phyloP scores from a whole-genome alignment of 2,888 invertebrate genomes.

The Tolmerus cingulatus region DNA sequence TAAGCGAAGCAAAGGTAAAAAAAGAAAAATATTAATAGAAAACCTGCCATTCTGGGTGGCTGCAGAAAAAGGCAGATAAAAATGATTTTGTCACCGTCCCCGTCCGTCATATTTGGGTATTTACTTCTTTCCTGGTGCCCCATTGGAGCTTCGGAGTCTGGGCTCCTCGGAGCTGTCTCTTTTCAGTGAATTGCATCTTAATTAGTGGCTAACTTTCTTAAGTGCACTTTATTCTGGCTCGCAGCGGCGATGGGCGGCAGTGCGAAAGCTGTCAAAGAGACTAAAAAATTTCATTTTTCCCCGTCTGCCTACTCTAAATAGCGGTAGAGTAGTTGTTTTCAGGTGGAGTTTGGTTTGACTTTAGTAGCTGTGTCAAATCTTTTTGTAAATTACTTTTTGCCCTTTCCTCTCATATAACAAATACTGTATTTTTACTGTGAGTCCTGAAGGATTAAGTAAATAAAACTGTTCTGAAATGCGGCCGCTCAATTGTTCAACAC shows the following conservation, averaged over 20 bases:
- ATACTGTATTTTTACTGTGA: neutral
- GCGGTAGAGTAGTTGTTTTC: neutral
- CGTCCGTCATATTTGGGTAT: neutral
- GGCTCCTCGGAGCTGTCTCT: neutral
- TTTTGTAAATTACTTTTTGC: too few species aligned
- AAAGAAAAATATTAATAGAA: neutral
- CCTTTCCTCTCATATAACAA: too few species aligned
- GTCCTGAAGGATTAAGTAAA: neutral
- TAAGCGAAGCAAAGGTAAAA: constrained; percentile 7
- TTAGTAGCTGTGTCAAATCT: too few species aligned
- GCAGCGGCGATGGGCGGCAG: neutral
- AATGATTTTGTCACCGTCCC: neutral
- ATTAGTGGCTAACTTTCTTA: neutral
- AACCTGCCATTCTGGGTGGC: neutral
- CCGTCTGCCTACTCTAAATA: too few species aligned
- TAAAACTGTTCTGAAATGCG: neutral
- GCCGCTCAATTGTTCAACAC: neutral
- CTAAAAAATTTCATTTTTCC: neutral
- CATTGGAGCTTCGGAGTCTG: neutral
- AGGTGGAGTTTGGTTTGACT: too few species aligned
- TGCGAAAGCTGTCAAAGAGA: neutral
- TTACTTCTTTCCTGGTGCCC: neutral
- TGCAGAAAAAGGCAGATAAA: constrained; percentile 27
- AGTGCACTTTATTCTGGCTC: constrained; percentile 10
- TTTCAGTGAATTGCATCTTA: constrained; percentile 23